Evolutionary conservation across 2,888 invertebrate species (phyloP).

Genomic region (Drosophila infuscata): DNA sequence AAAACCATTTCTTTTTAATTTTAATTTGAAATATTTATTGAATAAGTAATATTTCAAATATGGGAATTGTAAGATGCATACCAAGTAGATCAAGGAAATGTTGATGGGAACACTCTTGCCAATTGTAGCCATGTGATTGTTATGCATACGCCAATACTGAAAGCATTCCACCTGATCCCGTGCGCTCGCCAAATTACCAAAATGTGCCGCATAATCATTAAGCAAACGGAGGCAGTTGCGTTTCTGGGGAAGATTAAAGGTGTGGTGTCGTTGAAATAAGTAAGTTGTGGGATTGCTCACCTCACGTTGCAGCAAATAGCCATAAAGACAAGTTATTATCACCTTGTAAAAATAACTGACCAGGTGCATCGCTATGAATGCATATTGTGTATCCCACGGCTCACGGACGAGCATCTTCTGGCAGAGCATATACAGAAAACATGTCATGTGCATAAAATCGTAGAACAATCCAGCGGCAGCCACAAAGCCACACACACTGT

Average conservation of each 20-base stretch:
- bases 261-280: neutral
- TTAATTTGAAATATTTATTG: neutral
- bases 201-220: slow-evolving; percentile 51
- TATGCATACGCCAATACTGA: slow-evolving; percentile 71
- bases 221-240: slow-evolving; percentile 66
- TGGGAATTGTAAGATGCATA: slow-evolving; percentile 40
- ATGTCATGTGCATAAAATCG: slow-evolving; percentile 79
- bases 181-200: slow-evolving; percentile 21
- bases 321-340: slow-evolving; percentile 68
- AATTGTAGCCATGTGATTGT: slow-evolving; percentile 63
- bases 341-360: slow-evolving; percentile 73
- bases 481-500: slow-evolving; percentile 63
- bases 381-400: slow-evolving; percentile 56
- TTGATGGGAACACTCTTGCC: slow-evolving; percentile 67
- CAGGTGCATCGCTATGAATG: slow-evolving; percentile 68
- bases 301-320: slow-evolving; percentile 72
- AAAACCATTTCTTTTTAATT: neutral
- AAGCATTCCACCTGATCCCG: slow-evolving; percentile 49
- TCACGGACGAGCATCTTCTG: slow-evolving; percentile 66
- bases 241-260: slow-evolving; percentile 54
- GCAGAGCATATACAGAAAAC: slow-evolving; percentile 77
- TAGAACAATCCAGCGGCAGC: slow-evolving; percentile 71
- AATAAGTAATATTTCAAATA: neutral
- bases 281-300: slow-evolving; percentile 44
- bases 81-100: slow-evolving; percentile 70